Conservation (phyloP, 1,140 invertebrate genomes). For the Drosophila murphyi region DNA sequence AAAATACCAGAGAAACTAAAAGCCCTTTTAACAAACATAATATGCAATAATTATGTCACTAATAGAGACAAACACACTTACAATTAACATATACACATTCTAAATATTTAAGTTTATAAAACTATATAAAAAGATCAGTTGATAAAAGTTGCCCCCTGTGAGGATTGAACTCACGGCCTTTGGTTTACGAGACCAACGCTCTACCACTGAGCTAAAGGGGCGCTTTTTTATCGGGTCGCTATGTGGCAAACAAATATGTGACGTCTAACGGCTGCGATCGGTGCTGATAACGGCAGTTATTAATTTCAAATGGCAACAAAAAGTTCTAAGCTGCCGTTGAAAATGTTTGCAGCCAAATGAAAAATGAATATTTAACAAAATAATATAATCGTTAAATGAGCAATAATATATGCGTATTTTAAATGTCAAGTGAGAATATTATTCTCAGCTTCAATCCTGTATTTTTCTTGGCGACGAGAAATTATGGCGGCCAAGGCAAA, state of each 20-base stretch:
- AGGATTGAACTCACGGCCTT: constrained; percentile 96
- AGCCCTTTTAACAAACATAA: too few species aligned
- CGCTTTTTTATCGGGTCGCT: not conserved
- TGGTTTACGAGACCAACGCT: constrained; percentile 97
- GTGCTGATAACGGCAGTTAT: constrained; percentile 24
- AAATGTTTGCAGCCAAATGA: not conserved
- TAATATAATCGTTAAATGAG: not conserved
- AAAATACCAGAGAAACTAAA: too few species aligned
- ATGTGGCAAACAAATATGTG: constrained; percentile 8
- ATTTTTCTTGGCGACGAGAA: constrained; percentile 27
- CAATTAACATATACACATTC: not conserved
- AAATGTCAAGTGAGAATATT: constrained; percentile 39
- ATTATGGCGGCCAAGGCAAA: constrained; percentile 67
- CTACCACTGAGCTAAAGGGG: constrained; percentile 95
- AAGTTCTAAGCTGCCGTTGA: not conserved
- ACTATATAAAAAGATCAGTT: constrained; percentile 4
- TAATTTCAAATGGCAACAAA: not conserved
- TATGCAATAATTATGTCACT: too few species aligned
- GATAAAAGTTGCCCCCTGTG: constrained; percentile 78
- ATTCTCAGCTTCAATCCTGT: constrained; percentile 13
- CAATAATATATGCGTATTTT: constrained; percentile 15
- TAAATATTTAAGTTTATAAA: not conserved
- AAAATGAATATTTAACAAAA: not conserved
- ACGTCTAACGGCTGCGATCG: constrained; percentile 30
- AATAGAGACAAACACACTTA: too few species aligned